A percentile compares a stretch with the other conserved stretches of the same genome.
phyloP scores from a whole-genome alignment of 2,797 vertebrate species.

The Myripristis murdjan region DNA sequence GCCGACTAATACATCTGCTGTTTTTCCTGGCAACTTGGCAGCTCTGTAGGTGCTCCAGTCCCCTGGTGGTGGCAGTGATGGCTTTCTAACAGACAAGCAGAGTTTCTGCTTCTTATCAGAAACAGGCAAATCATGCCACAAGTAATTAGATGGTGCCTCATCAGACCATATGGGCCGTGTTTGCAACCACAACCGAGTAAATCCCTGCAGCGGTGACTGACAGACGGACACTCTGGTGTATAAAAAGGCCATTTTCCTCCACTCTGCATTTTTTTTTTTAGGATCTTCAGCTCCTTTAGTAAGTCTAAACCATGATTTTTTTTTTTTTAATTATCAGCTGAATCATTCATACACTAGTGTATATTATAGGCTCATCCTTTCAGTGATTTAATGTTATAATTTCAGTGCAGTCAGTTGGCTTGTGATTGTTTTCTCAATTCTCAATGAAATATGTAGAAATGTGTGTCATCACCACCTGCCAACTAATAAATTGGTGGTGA shows the following conservation, averaged over 20 bases:
- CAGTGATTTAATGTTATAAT: too few species aligned
- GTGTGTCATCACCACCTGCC: too few species aligned
- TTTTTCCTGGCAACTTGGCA: background rate
- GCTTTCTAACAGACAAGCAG: conserved; percentile 8
- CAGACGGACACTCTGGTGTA: conserved; percentile 18
- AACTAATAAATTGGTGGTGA: too few species aligned
- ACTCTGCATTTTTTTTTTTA: conserved; percentile 4
- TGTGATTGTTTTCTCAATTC: too few species aligned
- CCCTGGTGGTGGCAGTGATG: conserved; percentile 65
- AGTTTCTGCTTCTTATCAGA: conserved; percentile 4
- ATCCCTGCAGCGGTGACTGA: conserved; percentile 45
- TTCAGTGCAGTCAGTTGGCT: too few species aligned
- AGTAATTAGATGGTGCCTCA: conserved; percentile 72
- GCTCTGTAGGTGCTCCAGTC: conserved; percentile 25
- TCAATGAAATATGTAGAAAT: too few species aligned
- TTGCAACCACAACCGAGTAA: conserved; percentile 65
- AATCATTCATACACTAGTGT: too few species aligned
- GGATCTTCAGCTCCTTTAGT: too few species aligned
- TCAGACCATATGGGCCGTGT: conserved; percentile 69
- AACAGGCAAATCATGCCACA: conserved; percentile 22
- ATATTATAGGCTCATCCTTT: too few species aligned
- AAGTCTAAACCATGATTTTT: too few species aligned
- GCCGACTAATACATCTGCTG: too few species aligned
- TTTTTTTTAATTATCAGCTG: too few species aligned
- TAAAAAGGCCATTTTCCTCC: conserved; percentile 53